Base-by-base conservation (phyloP, 2,888 invertebrate species). In the Cephus pygmeus region DNA sequence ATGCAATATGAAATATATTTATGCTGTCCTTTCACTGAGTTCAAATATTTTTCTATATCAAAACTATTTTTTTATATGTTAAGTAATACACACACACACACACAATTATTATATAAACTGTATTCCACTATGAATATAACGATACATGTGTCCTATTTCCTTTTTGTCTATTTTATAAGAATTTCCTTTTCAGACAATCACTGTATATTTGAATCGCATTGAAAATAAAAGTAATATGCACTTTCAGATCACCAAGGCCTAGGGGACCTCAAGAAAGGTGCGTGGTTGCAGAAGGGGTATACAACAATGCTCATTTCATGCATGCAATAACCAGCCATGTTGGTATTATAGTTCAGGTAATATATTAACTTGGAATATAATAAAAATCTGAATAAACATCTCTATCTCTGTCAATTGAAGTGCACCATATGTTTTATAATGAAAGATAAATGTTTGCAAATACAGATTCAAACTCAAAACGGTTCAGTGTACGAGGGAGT, bases 261-360 rank as follows among this genome's bases (percentile, higher is more conserved):
- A 90, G 92, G 84, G 91, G 90, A 68, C 88, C 90, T 15, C 91
- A 91, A 79, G 92, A 92, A 79, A 94, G 96, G 87, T 92, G 93
- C 73, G 93, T 96, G 84, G 93, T 94, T 83, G 94, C 96, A 31
- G 97, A 98, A 90, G 98, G 98, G 82, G 96, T 98, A 77, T 98
- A 98, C 92, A 96, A 95, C 89, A 98, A 98, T 93, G 95, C 96
- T 83, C 95, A 96, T 92, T 97, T 97, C 92, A 97, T 97, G 96
- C 96, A 97, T 93, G 96, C 97, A 73, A 95, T 96, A 81, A 96
- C 97, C 77, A 94, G 96, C 83, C 95, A 97, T 90, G 96, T 98
- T 82, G 98, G 97, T 81, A 96, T 96, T 90, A 93, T 94, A 83
- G 96, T 97, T 80, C 95, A 96, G 92, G 92, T 92, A 88, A 82